Conservation (phyloP, 2,888 invertebrate species). For the Venusia cambrica region DNA sequence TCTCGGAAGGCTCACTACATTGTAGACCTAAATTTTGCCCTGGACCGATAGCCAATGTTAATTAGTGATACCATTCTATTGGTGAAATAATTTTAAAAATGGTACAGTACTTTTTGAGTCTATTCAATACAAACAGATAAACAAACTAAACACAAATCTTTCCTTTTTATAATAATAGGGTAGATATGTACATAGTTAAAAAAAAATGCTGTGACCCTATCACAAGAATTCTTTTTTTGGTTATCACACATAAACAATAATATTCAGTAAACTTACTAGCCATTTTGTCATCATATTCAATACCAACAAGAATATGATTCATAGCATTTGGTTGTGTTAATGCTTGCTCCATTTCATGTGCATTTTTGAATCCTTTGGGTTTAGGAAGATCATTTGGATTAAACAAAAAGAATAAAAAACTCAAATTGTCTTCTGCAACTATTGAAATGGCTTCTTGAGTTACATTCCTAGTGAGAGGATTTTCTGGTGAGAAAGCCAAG, state of each 20-base stretch:
- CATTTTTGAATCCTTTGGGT: conserved; percentile 65
- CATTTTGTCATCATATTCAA: conserved; percentile 70
- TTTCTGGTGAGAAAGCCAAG: conserved; percentile 71
- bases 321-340: conserved; percentile 66
- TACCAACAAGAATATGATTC: conserved; percentile 67
- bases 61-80: too few relatives aligned
- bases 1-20: too few relatives aligned
- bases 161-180: too few relatives aligned
- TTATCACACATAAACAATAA: conserved; percentile 8
- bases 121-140: too few relatives aligned
- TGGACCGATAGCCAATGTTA: too few relatives aligned
- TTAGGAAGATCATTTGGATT: conserved; percentile 58
- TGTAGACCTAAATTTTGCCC: too few relatives aligned
- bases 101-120: too few relatives aligned
- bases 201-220: too few relatives aligned
- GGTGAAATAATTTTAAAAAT: too few relatives aligned
- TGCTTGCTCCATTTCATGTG: conserved; percentile 56
- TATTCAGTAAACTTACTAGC: conserved; percentile 55
- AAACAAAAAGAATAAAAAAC: conserved; percentile 59
- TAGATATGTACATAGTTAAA: too few relatives aligned
- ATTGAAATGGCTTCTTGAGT: conserved; percentile 61
- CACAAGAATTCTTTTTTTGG: too few relatives aligned
- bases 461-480: conserved; percentile 57
- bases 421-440: conserved; percentile 65
- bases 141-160: too few relatives aligned